These are phyloP conservation scores for Anabas testudineus DNA, from an alignment of 2,797 vertebrate species.

Conservation along the genomic window DNA sequence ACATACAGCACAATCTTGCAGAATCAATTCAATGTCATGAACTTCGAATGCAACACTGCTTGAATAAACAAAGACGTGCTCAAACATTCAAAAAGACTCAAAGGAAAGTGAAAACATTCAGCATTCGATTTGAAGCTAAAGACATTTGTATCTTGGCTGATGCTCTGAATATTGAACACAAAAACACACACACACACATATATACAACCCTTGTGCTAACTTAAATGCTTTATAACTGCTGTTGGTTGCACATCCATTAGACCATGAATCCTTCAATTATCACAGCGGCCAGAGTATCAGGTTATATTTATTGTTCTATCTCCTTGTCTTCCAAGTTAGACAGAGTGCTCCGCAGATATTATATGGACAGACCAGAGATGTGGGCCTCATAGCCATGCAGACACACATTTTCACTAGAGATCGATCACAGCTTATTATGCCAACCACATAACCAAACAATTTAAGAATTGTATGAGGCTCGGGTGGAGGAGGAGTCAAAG, in stretches of 20 bases:
- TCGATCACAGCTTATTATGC: slow-evolving; percentile 76
- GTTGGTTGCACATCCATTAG: slow-evolving; percentile 58
- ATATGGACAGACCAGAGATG: slow-evolving; percentile 55
- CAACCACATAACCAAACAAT: slow-evolving; percentile 79
- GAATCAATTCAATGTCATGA: slow-evolving; percentile 77
- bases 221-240: slow-evolving; percentile 40
- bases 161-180: slow-evolving; percentile 52
- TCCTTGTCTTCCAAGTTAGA: slow-evolving; percentile 58
- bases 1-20: slow-evolving; percentile 73
- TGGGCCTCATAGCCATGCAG: slow-evolving; percentile 15
- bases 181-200: not conserved
- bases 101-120: slow-evolving; percentile 62
- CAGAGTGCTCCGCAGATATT: slow-evolving; percentile 65
- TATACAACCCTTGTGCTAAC: slow-evolving; percentile 26
- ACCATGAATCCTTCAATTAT: slow-evolving; percentile 65
- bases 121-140: slow-evolving; percentile 55
- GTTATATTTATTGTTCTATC: slow-evolving; percentile 58
- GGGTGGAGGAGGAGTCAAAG: slow-evolving; percentile 30
- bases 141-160: slow-evolving; percentile 54
- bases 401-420: slow-evolving; percentile 48
- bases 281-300: slow-evolving; percentile 47
- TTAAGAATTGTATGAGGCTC: slow-evolving; percentile 65
- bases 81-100: slow-evolving; percentile 64
- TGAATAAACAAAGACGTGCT: slow-evolving; percentile 75
- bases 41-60: slow-evolving; percentile 65